phyloP scores from a whole-genome alignment of 1,140 invertebrate genomes.

The Penaeus chinensis region DNA sequence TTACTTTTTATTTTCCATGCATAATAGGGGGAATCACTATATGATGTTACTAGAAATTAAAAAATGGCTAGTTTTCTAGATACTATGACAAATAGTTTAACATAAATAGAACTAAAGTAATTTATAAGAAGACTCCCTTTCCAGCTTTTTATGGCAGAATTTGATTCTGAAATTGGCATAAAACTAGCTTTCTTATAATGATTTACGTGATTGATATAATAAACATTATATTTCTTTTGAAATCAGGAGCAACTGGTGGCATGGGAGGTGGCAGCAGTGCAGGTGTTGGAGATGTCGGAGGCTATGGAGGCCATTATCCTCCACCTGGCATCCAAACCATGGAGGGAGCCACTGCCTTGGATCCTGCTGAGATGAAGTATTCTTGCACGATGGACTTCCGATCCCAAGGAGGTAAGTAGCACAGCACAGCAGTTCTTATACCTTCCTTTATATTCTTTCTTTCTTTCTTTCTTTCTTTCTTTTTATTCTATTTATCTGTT shows the following conservation, averaged over 20 bases:
- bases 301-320: conserved; percentile 66
- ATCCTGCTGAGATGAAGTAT: conserved; percentile 77
- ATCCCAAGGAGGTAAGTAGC: conserved; percentile 71
- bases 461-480: background rate
- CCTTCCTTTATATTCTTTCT: background rate
- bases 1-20: too few species aligned
- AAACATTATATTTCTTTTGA: background rate
- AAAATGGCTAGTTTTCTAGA: too few species aligned
- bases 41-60: too few species aligned
- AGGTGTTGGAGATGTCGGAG: conserved; percentile 52
- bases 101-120: too few species aligned
- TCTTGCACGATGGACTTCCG: conserved; percentile 79
- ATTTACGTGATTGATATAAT: background rate
- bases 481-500: too few species aligned
- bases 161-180: too few species aligned
- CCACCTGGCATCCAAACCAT: conserved; percentile 62
- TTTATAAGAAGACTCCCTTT: too few species aligned
- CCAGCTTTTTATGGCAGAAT: too few species aligned
- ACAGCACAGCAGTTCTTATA: background rate
- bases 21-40: too few species aligned
- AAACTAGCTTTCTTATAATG: too few species aligned
- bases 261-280: conserved; percentile 43
- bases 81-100: too few species aligned
- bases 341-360: conserved; percentile 67
- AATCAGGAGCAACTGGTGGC: conserved; percentile 54